A percentile compares a stretch with the other conserved stretches of the same genome.
phyloP scores from a whole-genome alignment of 2,888 invertebrate genomes.

The Apotomis turbidana region DNA sequence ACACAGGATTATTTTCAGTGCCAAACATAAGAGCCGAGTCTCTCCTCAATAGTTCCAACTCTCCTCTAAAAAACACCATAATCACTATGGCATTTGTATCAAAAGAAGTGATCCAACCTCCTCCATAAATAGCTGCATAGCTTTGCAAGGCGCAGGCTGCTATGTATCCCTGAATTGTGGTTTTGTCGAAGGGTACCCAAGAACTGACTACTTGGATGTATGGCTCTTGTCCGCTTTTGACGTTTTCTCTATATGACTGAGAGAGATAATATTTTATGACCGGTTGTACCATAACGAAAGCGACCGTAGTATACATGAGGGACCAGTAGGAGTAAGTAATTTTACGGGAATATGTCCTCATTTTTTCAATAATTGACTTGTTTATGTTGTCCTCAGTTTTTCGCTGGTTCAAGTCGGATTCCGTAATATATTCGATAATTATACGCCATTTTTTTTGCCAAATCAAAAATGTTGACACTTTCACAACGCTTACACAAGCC shows the following conservation, averaged over 20 bases:
- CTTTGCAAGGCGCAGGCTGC: constrained; percentile 63
- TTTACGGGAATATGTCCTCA: constrained; percentile 67
- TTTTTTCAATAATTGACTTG: constrained; percentile 52
- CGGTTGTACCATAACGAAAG: constrained; percentile 66
- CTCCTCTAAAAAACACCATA: constrained; percentile 73
- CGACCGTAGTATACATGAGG: constrained; percentile 69
- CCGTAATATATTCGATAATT: constrained; percentile 68
- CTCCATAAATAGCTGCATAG: constrained; percentile 70
- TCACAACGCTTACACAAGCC: constrained; percentile 67
- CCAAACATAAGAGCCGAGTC: constrained; percentile 66
- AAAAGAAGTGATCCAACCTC: constrained; percentile 75
- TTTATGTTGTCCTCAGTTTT: constrained; percentile 51
- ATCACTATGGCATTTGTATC: constrained; percentile 73
- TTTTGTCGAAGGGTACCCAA: constrained; percentile 75
- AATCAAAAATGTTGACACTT: constrained; percentile 63
- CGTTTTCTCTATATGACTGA: constrained; percentile 58
- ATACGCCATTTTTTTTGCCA: constrained; percentile 68
- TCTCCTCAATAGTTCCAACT: constrained; percentile 64
- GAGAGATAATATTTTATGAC: constrained; percentile 62
- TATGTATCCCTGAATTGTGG: constrained; percentile 58
- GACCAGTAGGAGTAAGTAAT: constrained; percentile 70
- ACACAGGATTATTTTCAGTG: constrained; percentile 43
- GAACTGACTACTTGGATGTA: constrained; percentile 72
- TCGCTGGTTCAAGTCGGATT: constrained; percentile 62
- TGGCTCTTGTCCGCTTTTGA: constrained; percentile 60